Evolutionary conservation across 2,113 vertebrate species (phyloP).

Genomic region (Pteruthius melanotis): DNA sequence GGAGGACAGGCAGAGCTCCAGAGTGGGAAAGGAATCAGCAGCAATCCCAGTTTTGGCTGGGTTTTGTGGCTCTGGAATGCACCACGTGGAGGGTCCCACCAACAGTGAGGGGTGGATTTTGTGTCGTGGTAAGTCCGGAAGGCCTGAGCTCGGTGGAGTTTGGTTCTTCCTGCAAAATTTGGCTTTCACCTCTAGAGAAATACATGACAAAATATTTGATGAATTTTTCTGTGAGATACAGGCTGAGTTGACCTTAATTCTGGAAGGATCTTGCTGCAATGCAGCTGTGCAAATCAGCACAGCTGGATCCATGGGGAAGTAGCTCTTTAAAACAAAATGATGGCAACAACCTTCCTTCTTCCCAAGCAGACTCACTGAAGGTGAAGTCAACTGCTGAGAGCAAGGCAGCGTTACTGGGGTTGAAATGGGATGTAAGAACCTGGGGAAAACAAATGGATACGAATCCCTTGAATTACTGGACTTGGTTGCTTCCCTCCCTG

Average conservation of each 20-base stretch:
- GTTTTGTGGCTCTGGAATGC: background rate
- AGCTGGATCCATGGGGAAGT: background rate
- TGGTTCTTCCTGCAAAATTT: background rate
- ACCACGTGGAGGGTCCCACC: background rate
- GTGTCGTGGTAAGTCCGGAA: background rate
- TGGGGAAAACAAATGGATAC: background rate
- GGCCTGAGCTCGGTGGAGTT: rapidly evolving
- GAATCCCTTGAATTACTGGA: background rate
- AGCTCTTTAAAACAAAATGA: background rate
- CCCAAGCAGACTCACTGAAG: background rate
- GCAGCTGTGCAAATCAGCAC: background rate
- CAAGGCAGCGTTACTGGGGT: background rate
- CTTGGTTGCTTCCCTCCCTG: background rate
- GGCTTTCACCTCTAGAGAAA: background rate
- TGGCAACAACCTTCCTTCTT: background rate
- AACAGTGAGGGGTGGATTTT: background rate
- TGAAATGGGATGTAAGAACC: background rate
- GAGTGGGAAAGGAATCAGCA: background rate
- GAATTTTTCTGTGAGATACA: background rate
- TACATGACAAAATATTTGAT: background rate
- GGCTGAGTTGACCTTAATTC: background rate
- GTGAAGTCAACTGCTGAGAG: background rate
- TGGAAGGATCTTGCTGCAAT: background rate
- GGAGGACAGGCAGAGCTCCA: background rate
- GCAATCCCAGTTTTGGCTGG: background rate